Evolutionary conservation across 2,888 invertebrate species (phyloP), one percentile per base, ranked within the genome.

Genomic region (Sceliomorpha sp.): DNA sequence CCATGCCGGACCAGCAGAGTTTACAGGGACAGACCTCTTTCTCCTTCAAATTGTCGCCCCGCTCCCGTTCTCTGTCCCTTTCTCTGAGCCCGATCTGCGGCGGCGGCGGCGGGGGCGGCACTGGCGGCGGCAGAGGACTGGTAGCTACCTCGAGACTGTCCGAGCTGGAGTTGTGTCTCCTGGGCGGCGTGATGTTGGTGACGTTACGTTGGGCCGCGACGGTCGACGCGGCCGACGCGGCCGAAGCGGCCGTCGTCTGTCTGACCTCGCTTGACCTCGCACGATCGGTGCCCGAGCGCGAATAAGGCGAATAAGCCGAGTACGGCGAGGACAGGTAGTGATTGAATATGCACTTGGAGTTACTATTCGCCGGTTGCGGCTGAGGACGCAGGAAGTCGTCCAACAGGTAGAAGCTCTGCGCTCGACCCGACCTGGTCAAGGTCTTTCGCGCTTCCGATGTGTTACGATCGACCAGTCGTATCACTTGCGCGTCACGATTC

Each of bases 321-420:
- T 45, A 48, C 3, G 56, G 53, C 14, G 89, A 86, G 0, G 88
- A 84, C 44, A 87, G 63, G 55, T 88, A 88, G 20, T 87, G 79
- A 40, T 88, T 88, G 51, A 86, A 77, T 62, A 84, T 86, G 39
- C 80, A 82, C 63, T 83, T 82, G 0, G 77, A 73, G 6, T 31
- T 17, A 66, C 73, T 80, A 60, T 44, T 39, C 63, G 34, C 72
- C 29, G 74, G 76, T 53, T 79, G 78, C 1, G 84, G 84, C 55
- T 83, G 83, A 0, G 89, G 89, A 9, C 87, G 82, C 36, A 90
- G 77, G 55, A 90, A 90, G 66, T 90, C 90, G 58, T 90, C 90
- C 13, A 90, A 78, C 7, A 90, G 84, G 77, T 90, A 90, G 69
- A 90, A 90, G 66, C 89, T 89, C 70, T 89, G 89, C 1, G 90